A percentile compares a stretch with the other conserved stretches of the same genome.
phyloP scores from a whole-genome alignment of 2,888 invertebrate genomes.

The Trichogramma dendrolimi region DNA sequence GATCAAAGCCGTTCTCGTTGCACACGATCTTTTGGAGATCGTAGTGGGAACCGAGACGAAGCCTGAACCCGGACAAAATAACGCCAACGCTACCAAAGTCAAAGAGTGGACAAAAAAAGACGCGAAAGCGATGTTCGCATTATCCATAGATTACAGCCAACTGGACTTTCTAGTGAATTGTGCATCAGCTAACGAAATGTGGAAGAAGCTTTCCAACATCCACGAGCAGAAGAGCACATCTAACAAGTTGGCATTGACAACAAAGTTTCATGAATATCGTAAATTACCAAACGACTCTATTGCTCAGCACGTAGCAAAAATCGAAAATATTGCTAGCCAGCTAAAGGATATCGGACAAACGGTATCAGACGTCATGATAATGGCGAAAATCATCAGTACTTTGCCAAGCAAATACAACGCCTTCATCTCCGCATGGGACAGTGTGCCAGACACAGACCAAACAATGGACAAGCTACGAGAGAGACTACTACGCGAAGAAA shows the following conservation, averaged over 20 bases:
- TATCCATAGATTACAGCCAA: slow-evolving; percentile 16
- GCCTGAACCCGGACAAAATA: background rate
- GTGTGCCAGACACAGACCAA: slow-evolving; percentile 1
- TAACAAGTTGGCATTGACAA: slow-evolving; percentile 15
- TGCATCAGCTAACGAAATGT: slow-evolving; percentile 10
- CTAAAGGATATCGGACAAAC: slow-evolving; percentile 6
- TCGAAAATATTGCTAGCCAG: slow-evolving; percentile 1
- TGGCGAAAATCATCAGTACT: slow-evolving; percentile 16
- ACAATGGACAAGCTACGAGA: background rate
- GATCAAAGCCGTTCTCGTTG: slow-evolving; percentile 18
- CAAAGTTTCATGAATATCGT: slow-evolving; percentile 13
- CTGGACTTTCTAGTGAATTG: slow-evolving; percentile 13
- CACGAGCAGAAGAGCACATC: slow-evolving; percentile 15
- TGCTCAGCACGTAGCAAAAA: slow-evolving; percentile 9
- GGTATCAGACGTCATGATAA: slow-evolving; percentile 12
- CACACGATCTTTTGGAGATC: slow-evolving; percentile 19
- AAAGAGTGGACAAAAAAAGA: slow-evolving; percentile 16
- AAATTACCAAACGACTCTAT: slow-evolving; percentile 2
- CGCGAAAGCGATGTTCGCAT: slow-evolving; percentile 19
- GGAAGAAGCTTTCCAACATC: slow-evolving; percentile 10
- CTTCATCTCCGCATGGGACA: slow-evolving; percentile 20
- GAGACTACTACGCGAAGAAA: slow-evolving; percentile 2
- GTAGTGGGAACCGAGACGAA: slow-evolving; percentile 14
- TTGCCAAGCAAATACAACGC: slow-evolving; percentile 6
- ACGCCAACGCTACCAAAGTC: background rate